Evolutionary conservation across 2,888 invertebrate species (phyloP), one percentile per base, ranked within the genome.

Genomic region (Pasiphila rectangulata): DNA sequence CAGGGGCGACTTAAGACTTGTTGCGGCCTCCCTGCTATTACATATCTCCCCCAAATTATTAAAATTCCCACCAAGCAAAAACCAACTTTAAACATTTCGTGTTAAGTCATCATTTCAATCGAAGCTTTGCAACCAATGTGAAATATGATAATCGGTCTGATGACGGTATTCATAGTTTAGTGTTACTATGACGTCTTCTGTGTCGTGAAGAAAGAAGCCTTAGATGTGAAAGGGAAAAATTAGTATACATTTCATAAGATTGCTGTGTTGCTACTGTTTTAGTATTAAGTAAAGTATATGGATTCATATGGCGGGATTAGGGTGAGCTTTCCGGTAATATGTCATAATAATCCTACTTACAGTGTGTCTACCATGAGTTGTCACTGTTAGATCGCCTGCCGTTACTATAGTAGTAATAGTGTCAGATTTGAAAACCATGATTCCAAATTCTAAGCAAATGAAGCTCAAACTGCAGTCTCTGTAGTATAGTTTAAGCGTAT

Each of bases 111-210:
- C 15, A 45, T 48, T 45, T 45, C 9, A 27, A 2, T 19, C 54
- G 49, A n/a, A 5, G 32, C 49, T 52, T 58, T 53, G 59, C 60
- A 56, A 49, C 50, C 56, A 56, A 57, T 59, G 73, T 83, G 85
- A 85, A 86, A 85, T 86, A 84, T 85, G 84, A 86, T 86, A 86
- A 85, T 85, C 67, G 59, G 78, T 63, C 75, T 83, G 83, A 83
- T 81, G 83, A 84, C 76, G 82, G 80, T 80, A 85, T 86, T 85
- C 86, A 86, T 83, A 81, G 79, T 75, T 75, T 58, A 69, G 70
- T 2, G 17, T 5, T 6, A 16, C 17, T 32, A 17, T 17, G n/a
- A 2, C 1, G 2, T 10, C n/a, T 17, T 19, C 17, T 32, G 32
- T 32, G 67, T n/a, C n/a, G 75, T 67, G 63, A 72, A 67, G 67